phyloP scores from a whole-genome alignment of 2,888 invertebrate genomes.

The Dromius quadrimaculatus region DNA sequence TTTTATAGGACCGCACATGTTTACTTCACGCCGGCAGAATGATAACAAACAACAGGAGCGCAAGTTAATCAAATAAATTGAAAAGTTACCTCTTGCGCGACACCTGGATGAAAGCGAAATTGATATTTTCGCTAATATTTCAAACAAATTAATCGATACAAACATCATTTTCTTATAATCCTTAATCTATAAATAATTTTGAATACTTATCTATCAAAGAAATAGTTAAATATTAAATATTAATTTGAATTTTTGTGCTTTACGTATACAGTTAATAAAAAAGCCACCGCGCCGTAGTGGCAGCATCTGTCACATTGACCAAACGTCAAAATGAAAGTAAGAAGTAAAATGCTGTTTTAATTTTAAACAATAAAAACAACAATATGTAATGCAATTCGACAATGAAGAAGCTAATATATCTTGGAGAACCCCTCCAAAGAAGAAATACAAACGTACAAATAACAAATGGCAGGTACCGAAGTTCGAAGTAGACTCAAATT shows the following conservation, averaged over 20 bases:
- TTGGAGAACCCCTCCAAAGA: slow-evolving; percentile 10
- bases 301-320: not conserved
- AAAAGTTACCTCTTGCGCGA: slow-evolving; percentile 5
- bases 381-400: slow-evolving; percentile 11
- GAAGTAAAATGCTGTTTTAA: not conserved
- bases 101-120: slow-evolving; percentile 21
- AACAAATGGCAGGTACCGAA: slow-evolving; percentile 5
- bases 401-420: slow-evolving; percentile 24
- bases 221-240: no score
- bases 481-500: not conserved
- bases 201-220: no score
- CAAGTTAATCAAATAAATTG: slow-evolving; percentile 26
- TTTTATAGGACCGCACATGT: slow-evolving; percentile 2
- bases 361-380: not conserved
- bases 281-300: no score
- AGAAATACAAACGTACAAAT: not conserved
- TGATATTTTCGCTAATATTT: not conserved
- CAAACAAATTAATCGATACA: no score
- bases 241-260: no score
- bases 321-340: not conserved
- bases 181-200: no score
- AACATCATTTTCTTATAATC: no score
- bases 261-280: no score
- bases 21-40: slow-evolving; percentile 11
- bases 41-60: slow-evolving; percentile 24